Evolutionary conservation across 2,113 vertebrate species (phyloP), one percentile per base, ranked within the genome.

Genomic region (Falcunculus frontatus): DNA sequence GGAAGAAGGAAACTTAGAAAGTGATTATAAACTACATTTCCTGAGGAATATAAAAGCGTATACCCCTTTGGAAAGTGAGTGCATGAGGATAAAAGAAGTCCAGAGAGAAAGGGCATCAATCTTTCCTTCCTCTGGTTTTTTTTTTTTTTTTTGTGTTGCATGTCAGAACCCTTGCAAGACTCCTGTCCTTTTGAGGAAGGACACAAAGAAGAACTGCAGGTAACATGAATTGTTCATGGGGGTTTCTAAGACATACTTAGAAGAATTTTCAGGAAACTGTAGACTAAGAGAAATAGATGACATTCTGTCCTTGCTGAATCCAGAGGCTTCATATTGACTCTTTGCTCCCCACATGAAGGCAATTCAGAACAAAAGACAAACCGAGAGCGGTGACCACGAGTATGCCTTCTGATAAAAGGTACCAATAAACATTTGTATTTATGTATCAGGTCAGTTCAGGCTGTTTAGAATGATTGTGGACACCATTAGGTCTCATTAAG

Each of bases 281-380:
- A 16, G 11, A 50, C 22, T 59, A 6, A 13, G 37, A 42, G 13
- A n/a, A 80, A 44, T 3, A 56, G 22, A 7, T 67, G 8, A 6
- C 5, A 42, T 70, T 78, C 35, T 67, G 33, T 65, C 18, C 16
- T 56, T 68, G 15, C 3, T 62, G 49, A 70, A 70, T 75, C 5
- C 29, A 67, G 18, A 0, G 0, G 2, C 4, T 23, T 35, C 0
- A 0, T 30, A 7, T 5, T 18, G 26, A 33, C 26, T 27, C 6
- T 47, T 62, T 65, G 16, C 35, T 84, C 26, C 21, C 7, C 30
- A 84, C 18, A 10, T 8, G 32, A 47, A 15, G 22, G 8, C 4
- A 63, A 33, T 22, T 59, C 16, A 10, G 15, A 53, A 52, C 6
- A 74, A 89, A 63, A 9, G 15, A 65, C 20, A 68, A 27, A 3